Conservation (phyloP, 2,113 vertebrate genomes). For the Formicarius rufipectus region DNA sequence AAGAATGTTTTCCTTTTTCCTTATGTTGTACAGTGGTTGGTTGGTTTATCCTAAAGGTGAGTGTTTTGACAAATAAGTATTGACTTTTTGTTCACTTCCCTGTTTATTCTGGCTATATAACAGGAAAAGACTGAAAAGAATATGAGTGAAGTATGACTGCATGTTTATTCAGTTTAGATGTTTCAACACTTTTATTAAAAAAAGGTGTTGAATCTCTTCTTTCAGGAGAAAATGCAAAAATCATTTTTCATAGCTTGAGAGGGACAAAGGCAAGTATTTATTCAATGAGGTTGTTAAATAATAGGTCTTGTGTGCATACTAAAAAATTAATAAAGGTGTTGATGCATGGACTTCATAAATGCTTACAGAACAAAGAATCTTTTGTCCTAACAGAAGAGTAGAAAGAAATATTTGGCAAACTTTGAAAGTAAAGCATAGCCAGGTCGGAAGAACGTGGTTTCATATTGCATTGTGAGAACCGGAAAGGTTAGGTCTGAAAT, state of each 20-base stretch:
- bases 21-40: not conserved
- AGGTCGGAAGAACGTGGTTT: not conserved
- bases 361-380: not conserved
- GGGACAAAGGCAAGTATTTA: slow-evolving; percentile 2
- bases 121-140: not conserved
- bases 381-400: not conserved
- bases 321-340: slow-evolving; percentile 21
- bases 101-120: slow-evolving; percentile 4
- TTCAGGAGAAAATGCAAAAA: slow-evolving; percentile 1
- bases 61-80: not conserved
- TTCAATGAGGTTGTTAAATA: not conserved
- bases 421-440: not conserved
- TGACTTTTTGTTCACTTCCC: slow-evolving; percentile 10
- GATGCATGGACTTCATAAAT: not conserved
- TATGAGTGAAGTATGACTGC: not conserved
- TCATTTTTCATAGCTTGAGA: not conserved
- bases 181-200: not conserved
- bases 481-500: not conserved
- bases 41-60: not conserved
- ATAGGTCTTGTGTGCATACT: not conserved
- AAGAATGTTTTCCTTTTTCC: slow-evolving; percentile 22
- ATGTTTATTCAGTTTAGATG: not conserved
- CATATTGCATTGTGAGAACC: not conserved
- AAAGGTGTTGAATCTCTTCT: not conserved
- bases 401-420: not conserved